These are phyloP conservation scores for Geothlypis trichas DNA, from an alignment of 2,113 vertebrate genomes.

Conservation along the genomic window DNA sequence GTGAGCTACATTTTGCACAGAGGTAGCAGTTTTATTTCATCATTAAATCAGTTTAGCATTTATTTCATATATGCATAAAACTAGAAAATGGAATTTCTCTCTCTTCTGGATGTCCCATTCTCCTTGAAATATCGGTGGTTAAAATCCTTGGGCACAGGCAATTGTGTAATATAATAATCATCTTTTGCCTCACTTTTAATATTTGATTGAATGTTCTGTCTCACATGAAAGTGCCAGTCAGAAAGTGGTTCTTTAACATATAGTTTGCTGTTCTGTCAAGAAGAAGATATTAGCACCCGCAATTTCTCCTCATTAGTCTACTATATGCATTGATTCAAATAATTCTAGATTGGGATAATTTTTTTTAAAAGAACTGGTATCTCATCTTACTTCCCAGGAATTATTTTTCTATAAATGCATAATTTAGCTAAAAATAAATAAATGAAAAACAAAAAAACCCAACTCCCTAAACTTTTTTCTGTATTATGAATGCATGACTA, in stretches of 20 bases:
- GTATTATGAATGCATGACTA: background rate
- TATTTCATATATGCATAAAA: background rate
- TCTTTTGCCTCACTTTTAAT: background rate
- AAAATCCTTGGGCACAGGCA: background rate
- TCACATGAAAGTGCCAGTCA: background rate
- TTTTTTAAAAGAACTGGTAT: background rate
- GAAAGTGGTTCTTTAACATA: background rate
- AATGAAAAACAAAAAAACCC: background rate
- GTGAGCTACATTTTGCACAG: background rate
- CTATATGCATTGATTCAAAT: background rate
- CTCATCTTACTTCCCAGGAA: background rate
- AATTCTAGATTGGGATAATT: background rate
- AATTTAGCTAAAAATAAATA: background rate
- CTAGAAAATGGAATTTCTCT: background rate
- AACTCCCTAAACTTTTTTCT: background rate
- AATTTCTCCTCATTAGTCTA: background rate
- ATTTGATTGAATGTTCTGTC: background rate
- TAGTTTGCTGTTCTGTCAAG: background rate
- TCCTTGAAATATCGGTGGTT: background rate
- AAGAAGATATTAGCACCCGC: background rate
- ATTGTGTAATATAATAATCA: background rate
- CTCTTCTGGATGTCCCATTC: background rate
- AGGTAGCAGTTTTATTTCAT: background rate
- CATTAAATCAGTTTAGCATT: background rate
- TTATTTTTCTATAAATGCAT: background rate